Conservation (phyloP, 2,797 vertebrate genomes). For the Hydrophis major region DNA sequence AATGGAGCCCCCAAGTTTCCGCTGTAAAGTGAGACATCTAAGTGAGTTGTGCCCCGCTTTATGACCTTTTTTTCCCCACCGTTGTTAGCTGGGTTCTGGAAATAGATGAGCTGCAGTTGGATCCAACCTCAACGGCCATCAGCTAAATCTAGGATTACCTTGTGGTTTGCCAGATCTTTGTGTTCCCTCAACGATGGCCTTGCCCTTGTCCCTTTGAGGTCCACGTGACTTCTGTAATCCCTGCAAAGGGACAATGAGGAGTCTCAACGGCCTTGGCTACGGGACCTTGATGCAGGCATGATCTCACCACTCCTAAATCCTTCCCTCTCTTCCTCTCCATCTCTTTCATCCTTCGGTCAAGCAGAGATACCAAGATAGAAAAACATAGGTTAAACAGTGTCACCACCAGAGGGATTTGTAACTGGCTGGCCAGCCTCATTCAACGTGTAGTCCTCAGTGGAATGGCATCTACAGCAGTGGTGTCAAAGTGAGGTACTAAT, state of each 20-base stretch:
- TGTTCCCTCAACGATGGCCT: background rate
- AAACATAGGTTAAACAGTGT: no score
- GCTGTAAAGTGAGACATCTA: background rate
- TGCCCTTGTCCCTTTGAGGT: background rate
- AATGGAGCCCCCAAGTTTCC: background rate
- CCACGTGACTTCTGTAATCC: background rate
- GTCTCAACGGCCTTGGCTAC: background rate
- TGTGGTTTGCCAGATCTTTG: background rate
- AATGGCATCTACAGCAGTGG: no score
- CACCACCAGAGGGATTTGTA: no score
- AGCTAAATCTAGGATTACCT: background rate
- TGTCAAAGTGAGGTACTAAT: no score
- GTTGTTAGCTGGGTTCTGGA: background rate
- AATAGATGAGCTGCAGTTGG: background rate
- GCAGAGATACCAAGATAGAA: background rate
- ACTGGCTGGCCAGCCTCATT: no score
- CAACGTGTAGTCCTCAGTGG: no score
- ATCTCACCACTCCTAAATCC: background rate
- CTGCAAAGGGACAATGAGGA: background rate
- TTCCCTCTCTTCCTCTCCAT: background rate
- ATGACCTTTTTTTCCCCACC: background rate
- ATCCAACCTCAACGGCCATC: background rate
- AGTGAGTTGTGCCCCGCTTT: background rate
- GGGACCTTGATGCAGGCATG: background rate
- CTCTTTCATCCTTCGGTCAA: background rate